Conservation (phyloP, 2,888 invertebrate species). For the Caenorhabditis panamensis region DNA sequence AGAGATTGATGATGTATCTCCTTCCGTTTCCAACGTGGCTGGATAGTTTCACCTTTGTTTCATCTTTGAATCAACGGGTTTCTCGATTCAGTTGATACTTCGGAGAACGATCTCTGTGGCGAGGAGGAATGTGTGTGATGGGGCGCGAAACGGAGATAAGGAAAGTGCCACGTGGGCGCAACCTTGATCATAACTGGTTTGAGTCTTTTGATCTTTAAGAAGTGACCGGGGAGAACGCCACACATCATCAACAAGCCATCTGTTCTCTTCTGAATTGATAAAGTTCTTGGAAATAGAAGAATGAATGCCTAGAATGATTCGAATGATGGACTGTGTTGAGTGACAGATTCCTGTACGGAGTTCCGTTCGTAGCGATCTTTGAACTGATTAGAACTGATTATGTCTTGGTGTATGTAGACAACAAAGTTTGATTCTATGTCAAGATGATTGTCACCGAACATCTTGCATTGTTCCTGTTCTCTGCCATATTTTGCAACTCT, state of each 20-base stretch:
- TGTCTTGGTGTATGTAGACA: too few species aligned
- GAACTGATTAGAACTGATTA: not conserved
- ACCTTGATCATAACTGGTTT: constrained; percentile 22
- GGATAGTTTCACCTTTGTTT: constrained; percentile 7
- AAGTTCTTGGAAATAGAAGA: not conserved
- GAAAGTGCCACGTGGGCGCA: constrained; percentile 17
- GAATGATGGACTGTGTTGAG: not conserved
- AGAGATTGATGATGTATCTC: constrained; percentile 24
- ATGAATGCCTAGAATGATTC: not conserved
- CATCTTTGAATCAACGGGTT: constrained; percentile 42
- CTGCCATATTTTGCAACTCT: too few species aligned
- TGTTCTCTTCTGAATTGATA: constrained; percentile 34
- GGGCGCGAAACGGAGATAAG: constrained; percentile 50
- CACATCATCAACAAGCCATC: not conserved
- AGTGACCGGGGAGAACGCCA: not conserved
- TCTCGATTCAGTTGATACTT: constrained; percentile 43
- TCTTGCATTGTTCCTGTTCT: too few species aligned
- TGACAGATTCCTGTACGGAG: not conserved
- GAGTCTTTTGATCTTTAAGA: not conserved
- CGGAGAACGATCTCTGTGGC: constrained; percentile 40
- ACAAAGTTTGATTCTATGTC: too few species aligned
- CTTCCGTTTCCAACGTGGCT: constrained; percentile 14
- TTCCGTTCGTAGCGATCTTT: constrained; percentile 11
- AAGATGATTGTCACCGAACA: too few species aligned
- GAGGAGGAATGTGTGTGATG: constrained; percentile 12